Percentiles rank a stretch among this genome's conserved stretches.
These are phyloP conservation scores for Orientallactaga bullata DNA, from an alignment of 2,113 vertebrate species.

Conservation along the genomic window DNA sequence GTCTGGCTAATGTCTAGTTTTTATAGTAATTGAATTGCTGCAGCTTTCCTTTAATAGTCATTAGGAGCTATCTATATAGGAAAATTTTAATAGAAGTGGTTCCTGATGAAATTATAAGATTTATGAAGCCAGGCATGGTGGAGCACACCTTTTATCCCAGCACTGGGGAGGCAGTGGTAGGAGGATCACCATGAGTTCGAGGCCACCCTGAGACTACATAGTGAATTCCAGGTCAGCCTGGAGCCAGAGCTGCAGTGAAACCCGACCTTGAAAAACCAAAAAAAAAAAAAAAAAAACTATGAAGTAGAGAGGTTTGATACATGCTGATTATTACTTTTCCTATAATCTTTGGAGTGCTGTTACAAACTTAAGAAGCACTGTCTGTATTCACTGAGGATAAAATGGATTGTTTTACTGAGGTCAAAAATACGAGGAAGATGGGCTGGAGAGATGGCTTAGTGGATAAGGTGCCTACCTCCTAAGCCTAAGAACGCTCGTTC, in stretches of 20 bases:
- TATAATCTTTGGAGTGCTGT: conserved; percentile 23
- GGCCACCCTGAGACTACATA: too few relatives aligned
- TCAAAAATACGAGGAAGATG: neutral
- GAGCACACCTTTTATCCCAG: too few relatives aligned
- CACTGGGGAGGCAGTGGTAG: too few relatives aligned
- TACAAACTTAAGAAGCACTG: neutral
- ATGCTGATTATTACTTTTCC: neutral
- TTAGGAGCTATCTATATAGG: neutral
- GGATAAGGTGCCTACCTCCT: too few relatives aligned
- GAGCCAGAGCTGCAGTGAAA: too few relatives aligned
- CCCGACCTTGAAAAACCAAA: too few relatives aligned
- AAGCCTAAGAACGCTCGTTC: too few relatives aligned
- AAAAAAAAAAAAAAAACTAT: neutral
- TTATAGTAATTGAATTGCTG: conserved; percentile 16
- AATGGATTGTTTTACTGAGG: conserved; percentile 33
- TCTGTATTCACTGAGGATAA: conserved; percentile 5
- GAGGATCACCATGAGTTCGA: too few relatives aligned
- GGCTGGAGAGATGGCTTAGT: neutral
- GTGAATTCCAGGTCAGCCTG: too few relatives aligned
- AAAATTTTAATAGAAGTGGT: conserved; percentile 29
- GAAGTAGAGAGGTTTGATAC: conserved; percentile 8
- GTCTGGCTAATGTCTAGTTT: neutral
- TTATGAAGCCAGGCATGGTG: too few relatives aligned
- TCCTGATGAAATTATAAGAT: conserved; percentile 19
- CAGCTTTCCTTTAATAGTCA: conserved; percentile 15